Evolutionary conservation across 2,888 invertebrate genomes (phyloP).

Genomic region (Chrysina gloriosa): DNA sequence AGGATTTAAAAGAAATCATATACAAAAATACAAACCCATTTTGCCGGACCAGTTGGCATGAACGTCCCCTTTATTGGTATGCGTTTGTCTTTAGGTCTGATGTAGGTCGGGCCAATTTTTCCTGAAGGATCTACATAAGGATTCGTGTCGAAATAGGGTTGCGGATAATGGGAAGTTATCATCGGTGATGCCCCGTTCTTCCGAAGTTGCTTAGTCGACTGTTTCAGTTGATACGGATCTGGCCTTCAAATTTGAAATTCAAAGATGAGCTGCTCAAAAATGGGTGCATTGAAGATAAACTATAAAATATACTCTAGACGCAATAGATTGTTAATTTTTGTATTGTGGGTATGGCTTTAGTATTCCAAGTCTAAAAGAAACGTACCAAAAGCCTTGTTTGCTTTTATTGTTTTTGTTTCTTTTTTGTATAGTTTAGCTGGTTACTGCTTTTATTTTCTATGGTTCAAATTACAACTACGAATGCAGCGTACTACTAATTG

Average conservation of each 20-base stretch:
- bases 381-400: no score
- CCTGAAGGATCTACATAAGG: constrained; percentile 58
- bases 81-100: constrained; percentile 51
- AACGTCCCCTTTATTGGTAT: constrained; percentile 43
- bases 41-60: constrained; percentile 59
- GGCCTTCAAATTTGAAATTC: constrained; percentile 45
- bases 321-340: no score
- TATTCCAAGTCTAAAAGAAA: no score
- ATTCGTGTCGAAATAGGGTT: constrained; percentile 62
- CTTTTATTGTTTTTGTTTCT: no score
- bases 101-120: constrained; percentile 56
- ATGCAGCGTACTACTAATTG: no score
- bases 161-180: constrained; percentile 53
- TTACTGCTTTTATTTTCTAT: no score
- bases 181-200: constrained; percentile 52
- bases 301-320: no score
- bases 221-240: constrained; percentile 54
- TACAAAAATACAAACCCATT: constrained; percentile 55
- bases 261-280: no score
- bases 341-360: no score
- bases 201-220: constrained; percentile 53
- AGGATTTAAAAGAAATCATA: not conserved
- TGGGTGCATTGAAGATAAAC: no score
- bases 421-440: no score
- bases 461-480: no score